phyloP scores from a whole-genome alignment of 2,888 invertebrate species.

The Opisthograptis luteolata region DNA sequence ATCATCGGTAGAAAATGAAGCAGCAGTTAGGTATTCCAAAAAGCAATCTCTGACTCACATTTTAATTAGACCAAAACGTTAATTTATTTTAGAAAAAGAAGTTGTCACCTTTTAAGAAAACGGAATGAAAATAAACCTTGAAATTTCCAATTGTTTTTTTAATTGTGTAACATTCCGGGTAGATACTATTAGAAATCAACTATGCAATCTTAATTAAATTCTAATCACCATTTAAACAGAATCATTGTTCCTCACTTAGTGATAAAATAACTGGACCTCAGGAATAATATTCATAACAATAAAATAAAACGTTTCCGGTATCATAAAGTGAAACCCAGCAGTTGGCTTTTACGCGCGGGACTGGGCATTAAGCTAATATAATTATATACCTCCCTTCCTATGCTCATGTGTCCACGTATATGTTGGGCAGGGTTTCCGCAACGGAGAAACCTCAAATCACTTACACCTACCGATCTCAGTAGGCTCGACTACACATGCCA shows the following conservation, averaged over 20 bases:
- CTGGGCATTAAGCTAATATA: conserved; percentile 62
- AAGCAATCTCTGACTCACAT: no score
- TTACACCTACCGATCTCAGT: conserved; percentile 1
- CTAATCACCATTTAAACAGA: conserved; percentile 16
- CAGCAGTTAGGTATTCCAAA: no score
- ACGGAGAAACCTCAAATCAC: conserved; percentile 14
- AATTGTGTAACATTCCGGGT: neutral
- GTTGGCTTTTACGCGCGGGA: conserved; percentile 70
- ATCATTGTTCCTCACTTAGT: conserved; percentile 22
- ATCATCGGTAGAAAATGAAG: no score
- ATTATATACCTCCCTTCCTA: conserved; percentile 45
- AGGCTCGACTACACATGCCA: no score
- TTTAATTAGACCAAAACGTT: no score
- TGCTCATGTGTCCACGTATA: conserved; percentile 19
- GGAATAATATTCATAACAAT: conserved; percentile 64
- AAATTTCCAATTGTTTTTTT: no score
- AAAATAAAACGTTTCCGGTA: conserved; percentile 69
- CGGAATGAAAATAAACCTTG: no score
- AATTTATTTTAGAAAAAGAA: no score
- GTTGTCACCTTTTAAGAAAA: no score
- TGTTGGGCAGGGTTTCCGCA: conserved; percentile 10
- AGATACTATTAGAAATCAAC: neutral
- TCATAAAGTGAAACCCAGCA: conserved; percentile 61
- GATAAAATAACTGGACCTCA: conserved; percentile 39
- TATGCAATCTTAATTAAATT: conserved; percentile 14